Evolutionary conservation across 2,888 invertebrate species (phyloP).

Genomic region (Anaspis maculata): DNA sequence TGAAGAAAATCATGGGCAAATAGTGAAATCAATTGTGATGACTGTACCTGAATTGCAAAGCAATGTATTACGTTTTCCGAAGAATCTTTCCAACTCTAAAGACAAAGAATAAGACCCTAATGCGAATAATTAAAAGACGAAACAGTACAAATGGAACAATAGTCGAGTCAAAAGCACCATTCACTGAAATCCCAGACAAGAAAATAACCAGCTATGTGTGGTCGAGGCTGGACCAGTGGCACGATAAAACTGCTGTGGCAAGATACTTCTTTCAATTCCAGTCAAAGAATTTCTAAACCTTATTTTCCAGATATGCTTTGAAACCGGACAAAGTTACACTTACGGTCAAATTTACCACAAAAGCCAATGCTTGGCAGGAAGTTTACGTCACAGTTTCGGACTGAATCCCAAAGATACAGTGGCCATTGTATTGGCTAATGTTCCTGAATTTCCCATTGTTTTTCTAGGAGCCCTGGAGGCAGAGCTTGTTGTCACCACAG

Average conservation of each 20-base stretch:
- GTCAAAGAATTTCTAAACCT: neutral
- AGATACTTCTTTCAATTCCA: slow-evolving; percentile 32
- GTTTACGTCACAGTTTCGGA: slow-evolving; percentile 57
- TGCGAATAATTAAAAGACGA: no score
- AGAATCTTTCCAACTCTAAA: no score
- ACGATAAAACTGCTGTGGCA: slow-evolving; percentile 53
- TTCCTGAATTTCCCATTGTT: slow-evolving; percentile 62
- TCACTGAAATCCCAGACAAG: slow-evolving; percentile 6
- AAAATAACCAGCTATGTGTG: slow-evolving; percentile 41
- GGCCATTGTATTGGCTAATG: slow-evolving; percentile 63
- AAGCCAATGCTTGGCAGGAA: slow-evolving; percentile 50
- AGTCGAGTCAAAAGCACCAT: neutral
- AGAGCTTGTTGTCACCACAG: slow-evolving; percentile 57
- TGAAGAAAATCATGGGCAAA: no score
- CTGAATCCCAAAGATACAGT: slow-evolving; percentile 56
- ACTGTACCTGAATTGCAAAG: no score
- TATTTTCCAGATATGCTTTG: slow-evolving; percentile 2
- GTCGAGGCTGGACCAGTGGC: slow-evolving; percentile 56
- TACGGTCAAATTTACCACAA: slow-evolving; percentile 58
- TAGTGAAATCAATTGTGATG: no score
- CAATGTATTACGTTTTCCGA: no score
- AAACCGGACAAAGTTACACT: slow-evolving; percentile 62
- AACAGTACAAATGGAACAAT: no score
- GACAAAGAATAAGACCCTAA: no score
- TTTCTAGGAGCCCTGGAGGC: slow-evolving; percentile 59